Conservation (phyloP, 2,888 invertebrate genomes). For the Piscicola geometra region DNA sequence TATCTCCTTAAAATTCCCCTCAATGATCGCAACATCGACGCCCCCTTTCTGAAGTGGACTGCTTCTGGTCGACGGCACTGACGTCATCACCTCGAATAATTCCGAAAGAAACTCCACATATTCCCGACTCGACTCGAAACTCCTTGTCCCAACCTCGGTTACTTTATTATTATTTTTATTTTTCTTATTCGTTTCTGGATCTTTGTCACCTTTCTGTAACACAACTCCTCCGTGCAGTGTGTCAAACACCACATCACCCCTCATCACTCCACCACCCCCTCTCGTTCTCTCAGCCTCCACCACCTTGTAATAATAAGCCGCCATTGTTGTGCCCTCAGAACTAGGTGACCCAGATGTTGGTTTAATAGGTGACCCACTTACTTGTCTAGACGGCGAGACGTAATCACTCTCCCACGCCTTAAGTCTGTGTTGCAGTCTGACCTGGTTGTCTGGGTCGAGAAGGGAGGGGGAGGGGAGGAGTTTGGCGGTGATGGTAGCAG, state of each 20-base stretch:
- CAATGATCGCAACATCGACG: neutral
- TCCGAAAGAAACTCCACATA: slow-evolving; percentile 18
- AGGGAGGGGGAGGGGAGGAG: slow-evolving; percentile 48
- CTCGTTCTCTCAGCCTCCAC: neutral
- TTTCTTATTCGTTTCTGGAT: neutral
- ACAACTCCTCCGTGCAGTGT: neutral
- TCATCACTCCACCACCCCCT: neutral
- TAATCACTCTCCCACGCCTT: slow-evolving; percentile 49
- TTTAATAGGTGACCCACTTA: neutral
- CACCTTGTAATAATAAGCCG: slow-evolving; percentile 18
- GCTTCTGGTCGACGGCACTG: neutral
- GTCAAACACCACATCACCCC: neutral
- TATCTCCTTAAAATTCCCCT: neutral
- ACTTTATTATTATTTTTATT: neutral
- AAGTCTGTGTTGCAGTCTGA: slow-evolving; percentile 48
- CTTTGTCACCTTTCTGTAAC: neutral
- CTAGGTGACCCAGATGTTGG: too few relatives aligned
- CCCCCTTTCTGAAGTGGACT: neutral
- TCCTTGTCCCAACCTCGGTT: neutral
- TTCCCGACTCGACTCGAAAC: neutral
- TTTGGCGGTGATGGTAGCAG: slow-evolving; percentile 50
- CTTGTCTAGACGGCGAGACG: slow-evolving; percentile 22
- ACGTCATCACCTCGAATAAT: slow-evolving; percentile 14
- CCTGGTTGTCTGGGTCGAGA: slow-evolving; percentile 51
- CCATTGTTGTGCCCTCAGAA: slow-evolving; percentile 15